These are phyloP conservation scores for Chloroceryle aenea DNA, from an alignment of 2,113 vertebrate genomes.

Conservation along the genomic window DNA sequence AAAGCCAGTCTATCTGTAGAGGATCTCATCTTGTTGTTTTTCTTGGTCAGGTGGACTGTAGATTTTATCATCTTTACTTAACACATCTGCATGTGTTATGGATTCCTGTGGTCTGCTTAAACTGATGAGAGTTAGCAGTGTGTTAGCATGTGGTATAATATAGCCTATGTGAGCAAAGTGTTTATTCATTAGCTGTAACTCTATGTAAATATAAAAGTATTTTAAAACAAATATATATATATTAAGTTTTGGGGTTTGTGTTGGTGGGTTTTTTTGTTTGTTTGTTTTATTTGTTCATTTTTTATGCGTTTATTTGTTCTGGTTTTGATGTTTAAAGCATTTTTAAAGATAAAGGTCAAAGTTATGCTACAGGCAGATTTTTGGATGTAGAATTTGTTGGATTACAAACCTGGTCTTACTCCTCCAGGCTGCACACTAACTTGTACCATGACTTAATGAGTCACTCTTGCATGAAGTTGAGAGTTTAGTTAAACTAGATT, in stretches of 20 bases:
- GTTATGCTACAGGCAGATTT: neutral
- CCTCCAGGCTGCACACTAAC: neutral
- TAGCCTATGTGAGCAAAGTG: neutral
- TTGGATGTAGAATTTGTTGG: neutral
- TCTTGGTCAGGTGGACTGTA: too few relatives aligned
- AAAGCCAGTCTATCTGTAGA: too few relatives aligned
- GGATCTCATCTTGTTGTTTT: too few relatives aligned
- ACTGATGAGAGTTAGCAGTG: neutral
- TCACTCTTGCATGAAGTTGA: conserved; percentile 58
- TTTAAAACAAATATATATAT: neutral
- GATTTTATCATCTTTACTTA: neutral
- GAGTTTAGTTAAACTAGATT: conserved; percentile 74
- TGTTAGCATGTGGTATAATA: neutral
- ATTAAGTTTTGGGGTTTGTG: neutral
- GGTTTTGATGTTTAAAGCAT: neutral
- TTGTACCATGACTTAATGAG: neutral
- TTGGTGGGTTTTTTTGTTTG: too few relatives aligned
- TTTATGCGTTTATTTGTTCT: neutral
- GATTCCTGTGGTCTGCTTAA: neutral
- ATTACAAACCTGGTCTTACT: neutral
- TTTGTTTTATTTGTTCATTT: neutral
- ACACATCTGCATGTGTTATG: neutral
- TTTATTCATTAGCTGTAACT: neutral
- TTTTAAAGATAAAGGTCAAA: neutral
- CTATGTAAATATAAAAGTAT: neutral